Percentiles rank a stretch among this genome's conserved stretches.
Conservation (phyloP, 2,888 invertebrate genomes). For the Hydrotaea diabolus region DNA sequence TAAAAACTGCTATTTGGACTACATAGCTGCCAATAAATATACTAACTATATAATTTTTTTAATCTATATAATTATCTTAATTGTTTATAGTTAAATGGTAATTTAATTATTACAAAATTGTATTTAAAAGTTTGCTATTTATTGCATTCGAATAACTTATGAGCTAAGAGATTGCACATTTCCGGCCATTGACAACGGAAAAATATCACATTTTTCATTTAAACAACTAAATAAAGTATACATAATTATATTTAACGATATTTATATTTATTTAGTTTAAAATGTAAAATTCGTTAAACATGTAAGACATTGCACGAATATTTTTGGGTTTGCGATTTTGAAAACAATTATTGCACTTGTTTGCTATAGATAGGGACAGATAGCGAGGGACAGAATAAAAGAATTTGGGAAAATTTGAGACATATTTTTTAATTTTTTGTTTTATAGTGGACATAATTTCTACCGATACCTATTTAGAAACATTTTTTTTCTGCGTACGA, state of each 20-base stretch:
- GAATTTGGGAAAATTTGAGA: no score
- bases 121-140: slow-evolving; percentile 8
- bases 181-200: slow-evolving; percentile 80
- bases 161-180: slow-evolving; percentile 79
- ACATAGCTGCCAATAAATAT: slow-evolving; percentile 69
- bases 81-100: neutral
- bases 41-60: neutral
- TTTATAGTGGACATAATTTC: no score
- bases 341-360: slow-evolving; percentile 56
- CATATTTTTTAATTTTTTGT: no score
- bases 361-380: no score
- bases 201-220: slow-evolving; percentile 80
- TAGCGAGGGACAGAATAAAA: no score
- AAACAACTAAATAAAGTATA: slow-evolving; percentile 52
- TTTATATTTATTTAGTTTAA: slow-evolving; percentile 67
- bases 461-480: no score
- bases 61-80: neutral
- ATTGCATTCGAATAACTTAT: slow-evolving; percentile 55
- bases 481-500: no score
- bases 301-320: slow-evolving; percentile 44
- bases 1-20: slow-evolving; percentile 70
- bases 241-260: slow-evolving; percentile 56
- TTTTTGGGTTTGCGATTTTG: neutral
- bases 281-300: neutral
- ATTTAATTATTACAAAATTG: neutral